Evolutionary conservation across 2,113 vertebrate species (phyloP).

Genomic region (Oryzias curvinotus): DNA sequence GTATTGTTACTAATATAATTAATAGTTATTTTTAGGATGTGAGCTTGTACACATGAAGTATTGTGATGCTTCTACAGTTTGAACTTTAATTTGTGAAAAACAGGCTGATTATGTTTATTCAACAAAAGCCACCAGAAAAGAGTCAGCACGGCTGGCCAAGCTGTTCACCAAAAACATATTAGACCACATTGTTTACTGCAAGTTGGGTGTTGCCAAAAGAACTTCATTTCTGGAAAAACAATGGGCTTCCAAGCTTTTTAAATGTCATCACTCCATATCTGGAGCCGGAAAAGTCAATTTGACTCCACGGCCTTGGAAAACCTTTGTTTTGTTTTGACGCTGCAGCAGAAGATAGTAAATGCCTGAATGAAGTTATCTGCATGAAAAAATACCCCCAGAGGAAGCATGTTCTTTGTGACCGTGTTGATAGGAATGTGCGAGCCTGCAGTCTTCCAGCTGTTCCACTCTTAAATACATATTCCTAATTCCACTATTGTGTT

Average conservation of each 20-base stretch:
- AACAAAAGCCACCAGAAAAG: background rate
- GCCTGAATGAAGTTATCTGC: conserved; percentile 1
- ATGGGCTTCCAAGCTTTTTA: background rate
- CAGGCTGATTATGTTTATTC: no score
- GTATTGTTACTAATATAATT: no score
- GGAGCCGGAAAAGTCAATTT: conserved; percentile 1
- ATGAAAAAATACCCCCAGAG: background rate
- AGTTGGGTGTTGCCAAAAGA: background rate
- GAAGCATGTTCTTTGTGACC: background rate
- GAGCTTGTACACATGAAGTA: no score
- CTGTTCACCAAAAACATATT: background rate
- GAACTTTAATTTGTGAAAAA: no score
- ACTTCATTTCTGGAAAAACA: background rate
- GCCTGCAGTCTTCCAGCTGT: background rate
- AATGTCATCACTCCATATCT: conserved; percentile 1
- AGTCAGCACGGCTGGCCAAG: background rate
- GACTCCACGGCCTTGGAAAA: background rate
- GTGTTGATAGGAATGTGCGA: background rate
- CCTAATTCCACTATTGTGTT: conserved; percentile 20
- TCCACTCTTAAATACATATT: conserved; percentile 6
- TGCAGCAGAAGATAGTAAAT: background rate
- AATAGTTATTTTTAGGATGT: no score
- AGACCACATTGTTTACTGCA: background rate
- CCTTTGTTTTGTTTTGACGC: background rate
- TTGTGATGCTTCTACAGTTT: no score